Percentiles rank a stretch among this genome's conserved stretches.
phyloP scores from a whole-genome alignment of 1,140 invertebrate genomes.

The Cheumatopsyche charites region DNA sequence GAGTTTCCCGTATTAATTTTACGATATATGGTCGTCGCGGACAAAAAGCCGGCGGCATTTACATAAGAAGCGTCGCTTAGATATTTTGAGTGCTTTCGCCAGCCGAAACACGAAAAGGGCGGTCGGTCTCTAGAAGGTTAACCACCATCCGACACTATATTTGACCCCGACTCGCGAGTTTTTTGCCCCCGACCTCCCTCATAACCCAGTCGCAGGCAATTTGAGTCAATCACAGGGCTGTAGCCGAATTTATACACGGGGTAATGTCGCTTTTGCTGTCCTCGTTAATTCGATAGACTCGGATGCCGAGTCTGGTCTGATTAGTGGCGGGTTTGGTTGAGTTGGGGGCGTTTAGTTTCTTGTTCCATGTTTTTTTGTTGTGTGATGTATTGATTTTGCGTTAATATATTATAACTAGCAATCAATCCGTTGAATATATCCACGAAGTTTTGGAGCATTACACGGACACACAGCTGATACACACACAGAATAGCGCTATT shows the following conservation, averaged over 20 bases:
- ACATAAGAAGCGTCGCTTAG: conserved; percentile 24
- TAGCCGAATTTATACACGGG: background rate
- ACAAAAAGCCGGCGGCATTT: conserved; percentile 23
- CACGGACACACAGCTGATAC: no score
- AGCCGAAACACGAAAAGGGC: conserved; percentile 44
- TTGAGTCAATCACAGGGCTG: conserved; percentile 6
- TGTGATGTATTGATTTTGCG: no score
- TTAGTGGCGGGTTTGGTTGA: no score
- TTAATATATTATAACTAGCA: no score
- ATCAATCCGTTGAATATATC: no score
- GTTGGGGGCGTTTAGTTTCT: no score
- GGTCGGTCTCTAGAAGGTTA: conserved; percentile 38
- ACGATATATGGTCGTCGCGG: background rate
- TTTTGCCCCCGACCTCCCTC: background rate
- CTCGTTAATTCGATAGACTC: no score
- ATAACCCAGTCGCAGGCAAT: background rate
- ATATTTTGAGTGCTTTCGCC: conserved; percentile 21
- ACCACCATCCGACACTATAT: conserved; percentile 36
- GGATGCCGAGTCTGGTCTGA: no score
- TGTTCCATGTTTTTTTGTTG: no score
- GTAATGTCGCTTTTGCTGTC: background rate
- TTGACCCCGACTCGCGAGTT: conserved; percentile 14
- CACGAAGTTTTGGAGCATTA: no score
- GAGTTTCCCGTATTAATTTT: background rate
- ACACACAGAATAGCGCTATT: no score